phyloP scores from a whole-genome alignment of 2,888 invertebrate species.

The Eilema griseolum region DNA sequence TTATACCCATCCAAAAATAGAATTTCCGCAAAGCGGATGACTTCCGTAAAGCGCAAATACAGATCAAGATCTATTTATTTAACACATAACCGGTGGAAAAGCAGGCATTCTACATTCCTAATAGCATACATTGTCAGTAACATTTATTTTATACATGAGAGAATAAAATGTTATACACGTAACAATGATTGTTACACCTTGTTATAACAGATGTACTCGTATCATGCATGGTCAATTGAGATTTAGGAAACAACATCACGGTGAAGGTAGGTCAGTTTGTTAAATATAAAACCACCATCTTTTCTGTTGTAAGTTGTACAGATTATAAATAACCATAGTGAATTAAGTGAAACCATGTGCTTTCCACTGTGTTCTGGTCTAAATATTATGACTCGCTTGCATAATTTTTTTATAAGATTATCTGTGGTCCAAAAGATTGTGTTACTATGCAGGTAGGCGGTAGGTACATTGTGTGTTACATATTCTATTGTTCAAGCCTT shows the following conservation, averaged over 20 bases:
- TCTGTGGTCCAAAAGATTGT: constrained; percentile 13
- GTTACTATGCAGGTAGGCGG: background rate
- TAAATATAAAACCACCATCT: background rate
- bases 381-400: constrained; percentile 50
- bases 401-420: constrained; percentile 50
- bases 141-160: too few relatives aligned
- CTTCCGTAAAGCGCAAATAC: too few relatives aligned
- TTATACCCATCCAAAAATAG: too few relatives aligned
- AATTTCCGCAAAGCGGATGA: too few relatives aligned
- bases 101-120: too few relatives aligned
- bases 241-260: background rate
- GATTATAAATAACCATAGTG: constrained; percentile 40
- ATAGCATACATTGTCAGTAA: too few relatives aligned
- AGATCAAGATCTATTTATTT: too few relatives aligned
- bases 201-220: too few relatives aligned
- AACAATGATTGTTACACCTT: too few relatives aligned
- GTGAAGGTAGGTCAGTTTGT: background rate
- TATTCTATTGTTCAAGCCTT: background rate
- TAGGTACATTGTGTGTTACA: background rate
- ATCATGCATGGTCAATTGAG: too few relatives aligned
- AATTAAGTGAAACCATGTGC: constrained; percentile 53
- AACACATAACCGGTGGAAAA: too few relatives aligned
- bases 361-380: constrained; percentile 58
- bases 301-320: constrained; percentile 12
- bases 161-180: too few relatives aligned